Percentiles rank a stretch among this genome's conserved stretches.
These are phyloP conservation scores for Anguilla rostrata DNA, from an alignment of 2,113 vertebrate species.

Conservation along the genomic window DNA sequence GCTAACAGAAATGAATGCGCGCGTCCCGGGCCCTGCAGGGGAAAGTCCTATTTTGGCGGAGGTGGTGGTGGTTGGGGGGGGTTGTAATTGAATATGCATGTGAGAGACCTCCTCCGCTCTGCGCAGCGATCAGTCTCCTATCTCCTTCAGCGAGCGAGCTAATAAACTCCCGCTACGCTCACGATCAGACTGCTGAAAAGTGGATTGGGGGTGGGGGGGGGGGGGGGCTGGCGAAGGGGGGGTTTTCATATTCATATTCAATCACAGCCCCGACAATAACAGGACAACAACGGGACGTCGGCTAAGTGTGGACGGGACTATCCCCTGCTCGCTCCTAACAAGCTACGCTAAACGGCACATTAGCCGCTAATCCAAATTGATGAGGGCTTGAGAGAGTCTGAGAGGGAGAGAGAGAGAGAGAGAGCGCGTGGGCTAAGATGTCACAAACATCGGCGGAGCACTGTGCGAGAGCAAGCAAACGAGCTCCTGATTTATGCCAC, in stretches of 20 bases:
- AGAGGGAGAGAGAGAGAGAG: constrained; percentile 30
- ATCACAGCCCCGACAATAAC: neutral
- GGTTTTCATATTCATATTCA: neutral
- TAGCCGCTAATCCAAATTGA: constrained; percentile 41
- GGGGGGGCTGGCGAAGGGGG: too few relatives aligned
- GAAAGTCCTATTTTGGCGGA: neutral
- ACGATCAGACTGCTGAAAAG: neutral
- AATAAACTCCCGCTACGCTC: constrained; percentile 2
- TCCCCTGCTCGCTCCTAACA: constrained; percentile 25
- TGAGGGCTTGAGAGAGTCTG: constrained; percentile 29
- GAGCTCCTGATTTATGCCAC: constrained; percentile 51
- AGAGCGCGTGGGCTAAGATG: constrained; percentile 28
- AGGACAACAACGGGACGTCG: neutral
- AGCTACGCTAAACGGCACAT: constrained; percentile 40
- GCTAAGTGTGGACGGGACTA: neutral
- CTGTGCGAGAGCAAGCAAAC: constrained; percentile 42
- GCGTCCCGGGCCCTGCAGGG: neutral
- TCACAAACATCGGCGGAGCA: constrained; percentile 38
- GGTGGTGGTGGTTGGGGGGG: neutral
- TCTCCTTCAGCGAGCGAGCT: neutral
- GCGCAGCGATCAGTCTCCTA: neutral
- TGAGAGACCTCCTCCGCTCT: neutral
- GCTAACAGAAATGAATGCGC: neutral
- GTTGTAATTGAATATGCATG: neutral
- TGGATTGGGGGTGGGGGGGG: too few relatives aligned